Evolutionary conservation across 2,113 vertebrate genomes (phyloP).

Genomic region (Rhynchopsitta pachyrhyncha): DNA sequence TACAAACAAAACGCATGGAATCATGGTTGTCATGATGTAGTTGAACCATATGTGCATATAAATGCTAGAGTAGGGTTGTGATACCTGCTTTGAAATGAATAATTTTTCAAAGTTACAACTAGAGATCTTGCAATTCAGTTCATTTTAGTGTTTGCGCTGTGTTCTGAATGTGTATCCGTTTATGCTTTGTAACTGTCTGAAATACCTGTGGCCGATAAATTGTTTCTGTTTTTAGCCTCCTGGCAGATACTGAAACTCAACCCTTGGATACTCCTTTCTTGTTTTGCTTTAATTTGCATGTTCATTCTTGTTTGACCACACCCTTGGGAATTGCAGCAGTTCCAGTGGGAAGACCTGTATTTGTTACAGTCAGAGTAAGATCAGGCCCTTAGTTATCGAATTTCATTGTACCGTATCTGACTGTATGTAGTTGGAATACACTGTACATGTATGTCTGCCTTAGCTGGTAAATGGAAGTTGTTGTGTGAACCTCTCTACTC

Average conservation of each 20-base stretch:
- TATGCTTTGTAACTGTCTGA: background rate
- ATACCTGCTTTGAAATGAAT: background rate
- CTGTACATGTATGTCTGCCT: background rate
- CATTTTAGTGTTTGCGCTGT: background rate
- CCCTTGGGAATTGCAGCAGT: background rate
- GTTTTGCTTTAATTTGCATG: background rate
- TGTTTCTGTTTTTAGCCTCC: background rate
- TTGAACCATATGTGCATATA: background rate
- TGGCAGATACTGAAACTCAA: background rate
- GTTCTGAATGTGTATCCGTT: background rate
- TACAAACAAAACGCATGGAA: background rate
- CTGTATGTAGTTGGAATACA: background rate
- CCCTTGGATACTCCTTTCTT: background rate
- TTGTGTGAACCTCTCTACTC: background rate
- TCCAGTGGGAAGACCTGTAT: background rate
- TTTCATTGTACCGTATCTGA: background rate
- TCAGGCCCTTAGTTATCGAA: background rate
- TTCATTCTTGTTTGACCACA: conserved; percentile 28
- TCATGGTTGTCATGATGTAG: background rate
- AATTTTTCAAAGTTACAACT: background rate
- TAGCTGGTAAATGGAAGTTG: rapidly evolving
- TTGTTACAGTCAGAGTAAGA: background rate
- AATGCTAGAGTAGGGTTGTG: background rate
- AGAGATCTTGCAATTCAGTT: background rate
- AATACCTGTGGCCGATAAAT: background rate